Evolutionary conservation across 2,888 invertebrate genomes (phyloP), one percentile per base, ranked within the genome.

Genomic region (Drosophila mulleri): DNA sequence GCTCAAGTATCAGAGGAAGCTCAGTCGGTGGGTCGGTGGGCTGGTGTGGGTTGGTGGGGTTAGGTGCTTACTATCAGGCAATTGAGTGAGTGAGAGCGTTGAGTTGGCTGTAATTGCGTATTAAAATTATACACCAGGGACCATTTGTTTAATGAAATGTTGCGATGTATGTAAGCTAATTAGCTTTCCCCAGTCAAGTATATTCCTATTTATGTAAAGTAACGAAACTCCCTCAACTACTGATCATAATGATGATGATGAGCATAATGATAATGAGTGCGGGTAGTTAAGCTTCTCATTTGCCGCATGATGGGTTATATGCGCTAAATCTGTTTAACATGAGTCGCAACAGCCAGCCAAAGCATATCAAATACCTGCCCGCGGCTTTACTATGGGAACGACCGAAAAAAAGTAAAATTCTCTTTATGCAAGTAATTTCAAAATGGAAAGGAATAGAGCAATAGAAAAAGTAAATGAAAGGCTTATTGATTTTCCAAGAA

Each of bases 121-220:
- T 84, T 88, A 84, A 88, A 85, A 84, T 84, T 85, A 85, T 81
- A 79, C 84, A 79, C 84, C 72, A 65, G 88, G 74, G 84, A 84
- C 86, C 81, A 88, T 84, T 84, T 84, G 83, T 85, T 76, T 87
- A 84, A 84, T 87, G 83, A 88, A 84, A 88, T 88, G 84, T 76
- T 77, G 81, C 81, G 76, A 59, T 84, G 80, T 70, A 75, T 81
- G 74, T 81, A 72, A 82, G 77, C 84, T 85, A 88, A 84, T 84
- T 88, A 82, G 83, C 54, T 83, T 78, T 67, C 73, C 72, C 67
- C 67, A 63, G 66, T 66, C 62, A 54, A 50, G 53, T 39, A 37
- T 59, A 37, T 59, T 64, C 63, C 50, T 37, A 71, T 62, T 78
- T 71, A 78, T 78, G 71, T 53, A 56, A 56, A 59, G 61, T 59